phyloP scores from a whole-genome alignment of 2,797 vertebrate genomes.

The Melanotaenia pygmaea region DNA sequence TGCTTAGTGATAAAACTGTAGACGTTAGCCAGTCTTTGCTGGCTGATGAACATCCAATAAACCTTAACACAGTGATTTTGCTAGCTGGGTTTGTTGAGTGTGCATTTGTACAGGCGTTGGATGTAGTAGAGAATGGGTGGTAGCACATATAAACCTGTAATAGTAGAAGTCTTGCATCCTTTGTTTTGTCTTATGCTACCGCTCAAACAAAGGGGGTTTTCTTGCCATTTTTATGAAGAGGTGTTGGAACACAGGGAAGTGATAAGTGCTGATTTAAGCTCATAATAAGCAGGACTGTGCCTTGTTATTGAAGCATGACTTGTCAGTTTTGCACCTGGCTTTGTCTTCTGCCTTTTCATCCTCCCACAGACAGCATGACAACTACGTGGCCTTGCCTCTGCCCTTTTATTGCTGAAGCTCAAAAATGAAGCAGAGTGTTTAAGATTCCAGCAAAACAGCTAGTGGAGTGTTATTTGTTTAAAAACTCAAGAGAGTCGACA shows the following conservation, averaged over 20 bases:
- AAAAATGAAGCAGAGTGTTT: slow-evolving; percentile 15
- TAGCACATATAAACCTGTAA: slow-evolving; percentile 8
- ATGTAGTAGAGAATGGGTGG: background rate
- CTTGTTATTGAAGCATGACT: slow-evolving; percentile 59
- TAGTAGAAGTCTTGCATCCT: slow-evolving; percentile 28
- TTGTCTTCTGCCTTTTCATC: slow-evolving; percentile 57
- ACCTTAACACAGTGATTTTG: slow-evolving; percentile 51
- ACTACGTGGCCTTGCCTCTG: slow-evolving; percentile 1
- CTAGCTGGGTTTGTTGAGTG: slow-evolving; percentile 22
- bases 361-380: slow-evolving; percentile 23
- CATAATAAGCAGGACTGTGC: slow-evolving; percentile 36
- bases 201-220: slow-evolving; percentile 2
- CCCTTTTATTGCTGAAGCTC: slow-evolving; percentile 11
- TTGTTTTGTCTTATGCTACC: slow-evolving; percentile 8
- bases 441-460: slow-evolving; percentile 1
- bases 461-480: background rate
- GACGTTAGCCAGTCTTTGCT: slow-evolving; percentile 64
- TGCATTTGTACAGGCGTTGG: slow-evolving; percentile 13
- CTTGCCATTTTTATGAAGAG: slow-evolving; percentile 38
- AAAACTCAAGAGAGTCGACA: background rate
- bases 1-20: slow-evolving; percentile 73
- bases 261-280: slow-evolving; percentile 47
- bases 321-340: slow-evolving; percentile 57
- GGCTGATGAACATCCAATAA: slow-evolving; percentile 64
- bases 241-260: slow-evolving; percentile 38